phyloP scores from a whole-genome alignment of 2,888 invertebrate species.

The Noctua comes region DNA sequence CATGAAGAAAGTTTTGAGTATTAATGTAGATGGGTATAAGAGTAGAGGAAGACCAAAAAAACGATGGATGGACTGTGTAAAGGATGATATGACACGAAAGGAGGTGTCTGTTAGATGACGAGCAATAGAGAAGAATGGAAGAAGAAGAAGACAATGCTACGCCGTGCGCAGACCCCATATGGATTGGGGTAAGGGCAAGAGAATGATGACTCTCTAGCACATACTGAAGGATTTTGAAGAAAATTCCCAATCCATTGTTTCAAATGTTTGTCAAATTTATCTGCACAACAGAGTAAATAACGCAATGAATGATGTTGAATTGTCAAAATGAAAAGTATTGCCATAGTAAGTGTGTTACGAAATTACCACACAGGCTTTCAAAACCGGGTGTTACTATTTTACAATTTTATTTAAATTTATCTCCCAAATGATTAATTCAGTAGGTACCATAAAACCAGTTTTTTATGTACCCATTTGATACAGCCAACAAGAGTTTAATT shows the following conservation, averaged over 20 bases:
- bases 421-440: constrained; percentile 26
- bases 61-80: too few relatives aligned
- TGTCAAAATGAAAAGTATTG: background rate
- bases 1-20: too few relatives aligned
- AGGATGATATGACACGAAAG: too few relatives aligned
- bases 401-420: constrained; percentile 8
- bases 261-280: background rate
- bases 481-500: constrained; percentile 35
- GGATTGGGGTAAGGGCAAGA: too few relatives aligned
- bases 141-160: too few relatives aligned
- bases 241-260: background rate
- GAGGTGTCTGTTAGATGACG: too few relatives aligned
- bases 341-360: too few relatives aligned
- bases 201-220: background rate
- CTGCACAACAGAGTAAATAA: background rate
- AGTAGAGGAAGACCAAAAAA: too few relatives aligned
- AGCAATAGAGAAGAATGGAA: too few relatives aligned
- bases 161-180: too few relatives aligned
- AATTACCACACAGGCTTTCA: background rate
- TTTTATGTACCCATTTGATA: constrained; percentile 23
- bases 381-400: background rate
- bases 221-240: background rate
- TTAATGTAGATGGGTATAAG: too few relatives aligned
- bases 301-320: background rate
- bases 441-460: constrained; percentile 24